Evolutionary conservation across 2,797 vertebrate genomes (phyloP).

Genomic region (Artibeus lituratus): DNA sequence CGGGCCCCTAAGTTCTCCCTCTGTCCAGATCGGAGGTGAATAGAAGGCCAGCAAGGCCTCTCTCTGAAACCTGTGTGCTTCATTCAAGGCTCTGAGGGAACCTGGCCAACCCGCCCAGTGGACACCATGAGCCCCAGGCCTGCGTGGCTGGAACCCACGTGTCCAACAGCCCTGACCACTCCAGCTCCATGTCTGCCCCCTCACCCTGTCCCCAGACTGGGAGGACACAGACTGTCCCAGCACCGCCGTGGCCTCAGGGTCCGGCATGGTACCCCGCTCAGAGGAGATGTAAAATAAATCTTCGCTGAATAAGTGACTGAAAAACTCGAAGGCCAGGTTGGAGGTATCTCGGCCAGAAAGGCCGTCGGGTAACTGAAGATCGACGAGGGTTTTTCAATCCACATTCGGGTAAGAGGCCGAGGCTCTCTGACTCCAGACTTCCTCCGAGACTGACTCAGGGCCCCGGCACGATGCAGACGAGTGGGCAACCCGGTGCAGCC

Average conservation of each 20-base stretch:
- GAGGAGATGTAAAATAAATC: background rate
- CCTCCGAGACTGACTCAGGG: conserved; percentile 72
- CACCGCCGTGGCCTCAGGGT: background rate
- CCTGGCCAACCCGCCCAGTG: background rate
- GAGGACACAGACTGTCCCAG: background rate
- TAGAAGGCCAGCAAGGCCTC: background rate
- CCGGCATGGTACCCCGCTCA: background rate
- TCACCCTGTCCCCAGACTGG: accelerated
- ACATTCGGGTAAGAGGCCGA: conserved; percentile 57
- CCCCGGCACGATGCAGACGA: conserved; percentile 35
- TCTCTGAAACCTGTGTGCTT: background rate
- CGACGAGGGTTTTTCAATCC: conserved; percentile 17
- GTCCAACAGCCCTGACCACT: background rate
- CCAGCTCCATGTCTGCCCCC: accelerated
- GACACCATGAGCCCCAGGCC: accelerated
- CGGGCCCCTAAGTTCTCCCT: background rate
- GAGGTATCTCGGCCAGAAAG: background rate
- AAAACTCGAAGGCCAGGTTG: background rate
- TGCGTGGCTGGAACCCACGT: background rate
- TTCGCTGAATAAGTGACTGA: background rate
- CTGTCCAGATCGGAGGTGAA: accelerated
- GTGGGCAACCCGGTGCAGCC: conserved; percentile 60
- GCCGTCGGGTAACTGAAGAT: conserved; percentile 44
- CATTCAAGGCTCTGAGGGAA: background rate
- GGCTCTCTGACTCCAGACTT: conserved; percentile 6